phyloP scores from a whole-genome alignment of 2,113 vertebrate genomes.

The Apodemus speciosus region DNA sequence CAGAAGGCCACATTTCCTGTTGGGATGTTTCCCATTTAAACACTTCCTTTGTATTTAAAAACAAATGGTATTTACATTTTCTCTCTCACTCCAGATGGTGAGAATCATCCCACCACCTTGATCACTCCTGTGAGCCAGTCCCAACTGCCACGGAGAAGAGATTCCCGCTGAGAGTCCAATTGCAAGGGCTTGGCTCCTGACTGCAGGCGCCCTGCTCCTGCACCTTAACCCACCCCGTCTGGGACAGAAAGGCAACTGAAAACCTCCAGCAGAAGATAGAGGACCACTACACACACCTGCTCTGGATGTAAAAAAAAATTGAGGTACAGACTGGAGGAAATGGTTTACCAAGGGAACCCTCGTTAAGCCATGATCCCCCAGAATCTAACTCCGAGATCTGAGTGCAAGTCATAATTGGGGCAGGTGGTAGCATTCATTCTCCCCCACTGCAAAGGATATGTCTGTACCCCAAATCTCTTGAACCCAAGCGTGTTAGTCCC shows the following conservation, averaged over 20 bases:
- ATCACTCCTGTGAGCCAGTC: background rate
- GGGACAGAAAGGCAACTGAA: background rate
- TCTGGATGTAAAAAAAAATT: background rate
- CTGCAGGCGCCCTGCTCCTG: background rate
- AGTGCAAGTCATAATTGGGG: background rate
- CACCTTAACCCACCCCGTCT: background rate
- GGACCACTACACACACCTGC: background rate
- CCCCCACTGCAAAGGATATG: background rate
- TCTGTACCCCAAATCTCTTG: background rate
- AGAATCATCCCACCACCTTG: background rate
- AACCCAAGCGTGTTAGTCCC: background rate
- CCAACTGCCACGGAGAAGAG: background rate
- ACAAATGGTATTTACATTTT: slow-evolving; percentile 58
- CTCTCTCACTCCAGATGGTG: slow-evolving; percentile 54
- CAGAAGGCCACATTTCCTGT: background rate
- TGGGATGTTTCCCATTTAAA: slow-evolving; percentile 45
- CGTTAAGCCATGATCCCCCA: background rate
- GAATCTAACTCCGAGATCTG: background rate
- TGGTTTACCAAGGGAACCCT: background rate
- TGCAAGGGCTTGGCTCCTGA: background rate
- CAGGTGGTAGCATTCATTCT: background rate
- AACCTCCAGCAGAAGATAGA: background rate
- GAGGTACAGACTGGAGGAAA: background rate
- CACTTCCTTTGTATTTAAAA: slow-evolving; percentile 66
- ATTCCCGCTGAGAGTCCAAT: background rate